Percentiles rank a stretch among this genome's conserved stretches.
Evolutionary conservation across 1,140 invertebrate species (phyloP).

Genomic region (Saccostrea cuccullata): DNA sequence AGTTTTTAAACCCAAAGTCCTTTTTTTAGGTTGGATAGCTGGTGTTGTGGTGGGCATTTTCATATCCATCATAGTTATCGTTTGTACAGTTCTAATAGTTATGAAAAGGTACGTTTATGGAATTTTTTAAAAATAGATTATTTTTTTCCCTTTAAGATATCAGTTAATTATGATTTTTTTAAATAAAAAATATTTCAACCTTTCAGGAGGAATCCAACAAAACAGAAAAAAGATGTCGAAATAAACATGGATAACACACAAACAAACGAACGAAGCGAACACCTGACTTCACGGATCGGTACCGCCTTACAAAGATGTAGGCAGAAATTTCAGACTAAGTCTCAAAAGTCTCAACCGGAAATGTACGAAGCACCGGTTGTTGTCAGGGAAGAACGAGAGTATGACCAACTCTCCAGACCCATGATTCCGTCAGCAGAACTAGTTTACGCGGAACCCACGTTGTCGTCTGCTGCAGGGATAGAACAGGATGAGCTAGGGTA

Average conservation of each 20-base stretch:
- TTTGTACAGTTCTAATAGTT: neutral
- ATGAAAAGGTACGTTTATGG: neutral
- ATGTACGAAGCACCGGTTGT: neutral
- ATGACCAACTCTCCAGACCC: neutral
- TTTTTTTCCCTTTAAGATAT: too few relatives aligned
- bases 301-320: neutral
- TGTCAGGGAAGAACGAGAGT: neutral
- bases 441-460: neutral
- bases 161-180: too few relatives aligned
- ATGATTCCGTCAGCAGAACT: neutral
- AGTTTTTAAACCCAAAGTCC: too few relatives aligned
- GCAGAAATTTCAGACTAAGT: neutral
- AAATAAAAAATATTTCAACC: neutral
- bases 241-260: neutral
- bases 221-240: neutral
- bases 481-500: slow-evolving; percentile 8
- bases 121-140: too few relatives aligned
- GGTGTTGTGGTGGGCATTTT: neutral
- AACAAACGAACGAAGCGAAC: neutral
- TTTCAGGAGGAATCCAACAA: neutral
- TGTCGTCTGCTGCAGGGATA: neutral
- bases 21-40: slow-evolving; percentile 3
- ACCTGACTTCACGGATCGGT: neutral
- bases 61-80: neutral
- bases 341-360: neutral